These are phyloP conservation scores for mouse (Mus musculus) DNA, from an alignment of 2,113 vertebrate genomes.

Conservation along the genomic window GRCm39 chr4:62180501-62181000, in stretches of 20 bases:
- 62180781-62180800: neutral
- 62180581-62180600: neutral
- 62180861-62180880: neutral
- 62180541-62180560: neutral
- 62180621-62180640: neutral
- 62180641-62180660: neutral
- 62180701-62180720: neutral
- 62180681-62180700: neutral
- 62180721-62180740: neutral
- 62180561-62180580: neutral
- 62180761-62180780: neutral
- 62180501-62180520: neutral
- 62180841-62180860: neutral
- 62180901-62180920: neutral
- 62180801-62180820: neutral
- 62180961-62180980: no score
- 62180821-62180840: neutral
- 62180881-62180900: neutral
- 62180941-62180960: neutral
- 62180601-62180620: neutral
- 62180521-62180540: neutral
- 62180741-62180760: neutral
- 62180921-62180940: neutral
- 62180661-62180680: neutral
- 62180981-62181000: neutral